phyloP scores from a whole-genome alignment of 2,113 vertebrate species.

The Istiophorus platypterus region DNA sequence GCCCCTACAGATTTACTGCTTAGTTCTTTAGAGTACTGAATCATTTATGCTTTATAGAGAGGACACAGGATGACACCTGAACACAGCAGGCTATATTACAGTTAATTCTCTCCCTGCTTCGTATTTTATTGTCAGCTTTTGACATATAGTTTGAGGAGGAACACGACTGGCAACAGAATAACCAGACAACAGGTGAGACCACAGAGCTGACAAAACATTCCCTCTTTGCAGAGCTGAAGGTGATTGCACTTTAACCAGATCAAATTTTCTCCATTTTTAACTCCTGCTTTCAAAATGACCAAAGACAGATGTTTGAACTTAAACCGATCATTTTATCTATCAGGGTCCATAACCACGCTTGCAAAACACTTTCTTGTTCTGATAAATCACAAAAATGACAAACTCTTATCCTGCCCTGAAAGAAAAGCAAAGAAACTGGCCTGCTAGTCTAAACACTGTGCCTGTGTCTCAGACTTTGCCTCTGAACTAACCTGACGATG shows the following conservation, averaged over 20 bases:
- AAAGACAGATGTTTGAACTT: slow-evolving; percentile 69
- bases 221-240: slow-evolving; percentile 52
- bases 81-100: slow-evolving; percentile 16
- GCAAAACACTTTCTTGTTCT: slow-evolving; percentile 20
- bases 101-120: slow-evolving; percentile 16
- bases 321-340: slow-evolving; percentile 44
- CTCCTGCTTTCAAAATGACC: slow-evolving; percentile 67
- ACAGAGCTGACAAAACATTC: slow-evolving; percentile 65
- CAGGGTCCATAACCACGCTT: slow-evolving; percentile 38
- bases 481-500: slow-evolving; percentile 68
- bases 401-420: slow-evolving; percentile 19
- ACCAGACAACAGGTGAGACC: slow-evolving; percentile 33
- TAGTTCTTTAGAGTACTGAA: not conserved
- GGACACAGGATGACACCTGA: slow-evolving; percentile 21
- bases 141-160: slow-evolving; percentile 45
- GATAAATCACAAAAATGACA: slow-evolving; percentile 29
- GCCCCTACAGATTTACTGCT: slow-evolving; percentile 24
- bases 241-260: slow-evolving; percentile 73
- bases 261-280: slow-evolving; percentile 43
- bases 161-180: slow-evolving; percentile 12
- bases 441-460: slow-evolving; percentile 81
- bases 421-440: slow-evolving; percentile 45
- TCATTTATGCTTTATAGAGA: slow-evolving; percentile 13
- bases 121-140: slow-evolving; percentile 19
- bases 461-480: slow-evolving; percentile 70